Conservation (phyloP, 2,888 invertebrate genomes). For the Caenorhabditis panamensis region DNA sequence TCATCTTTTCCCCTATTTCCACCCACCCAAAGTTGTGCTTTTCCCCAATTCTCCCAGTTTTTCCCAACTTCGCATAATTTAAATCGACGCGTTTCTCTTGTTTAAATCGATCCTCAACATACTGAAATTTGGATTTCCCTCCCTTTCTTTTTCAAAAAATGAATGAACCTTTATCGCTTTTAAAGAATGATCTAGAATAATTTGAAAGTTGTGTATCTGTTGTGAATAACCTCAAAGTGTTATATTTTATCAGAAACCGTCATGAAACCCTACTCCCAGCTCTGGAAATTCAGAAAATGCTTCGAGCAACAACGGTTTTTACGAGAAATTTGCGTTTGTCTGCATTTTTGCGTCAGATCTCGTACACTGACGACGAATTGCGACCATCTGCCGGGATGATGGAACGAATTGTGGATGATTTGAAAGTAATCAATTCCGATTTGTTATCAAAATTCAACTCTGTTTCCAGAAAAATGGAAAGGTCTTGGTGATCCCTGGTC, state of each 20-base stretch:
- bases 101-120: constrained; percentile 17
- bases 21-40: not conserved
- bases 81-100: constrained; percentile 22
- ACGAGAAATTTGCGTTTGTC: constrained; percentile 1
- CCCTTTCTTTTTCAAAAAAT: not conserved
- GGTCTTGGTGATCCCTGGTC: constrained; percentile 42
- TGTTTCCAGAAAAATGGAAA: constrained; percentile 47
- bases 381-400: not conserved
- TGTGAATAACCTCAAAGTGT: no score
- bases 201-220: no score
- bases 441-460: not conserved
- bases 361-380: constrained; percentile 27
- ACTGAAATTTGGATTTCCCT: not conserved
- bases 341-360: constrained; percentile 24
- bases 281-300: constrained; percentile 5
- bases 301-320: not conserved
- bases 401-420: constrained; percentile 39
- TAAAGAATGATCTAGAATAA: no score
- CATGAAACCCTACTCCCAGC: not conserved
- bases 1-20: constrained; percentile 5
- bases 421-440: constrained; percentile 38
- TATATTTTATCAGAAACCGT: no score
- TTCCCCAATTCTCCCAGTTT: constrained; percentile 17
- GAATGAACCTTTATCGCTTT: constrained; percentile 1
- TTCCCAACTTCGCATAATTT: constrained; percentile 13